Evolutionary conservation across 2,888 invertebrate genomes (phyloP).

Genomic region (Melipona bicolor): DNA sequence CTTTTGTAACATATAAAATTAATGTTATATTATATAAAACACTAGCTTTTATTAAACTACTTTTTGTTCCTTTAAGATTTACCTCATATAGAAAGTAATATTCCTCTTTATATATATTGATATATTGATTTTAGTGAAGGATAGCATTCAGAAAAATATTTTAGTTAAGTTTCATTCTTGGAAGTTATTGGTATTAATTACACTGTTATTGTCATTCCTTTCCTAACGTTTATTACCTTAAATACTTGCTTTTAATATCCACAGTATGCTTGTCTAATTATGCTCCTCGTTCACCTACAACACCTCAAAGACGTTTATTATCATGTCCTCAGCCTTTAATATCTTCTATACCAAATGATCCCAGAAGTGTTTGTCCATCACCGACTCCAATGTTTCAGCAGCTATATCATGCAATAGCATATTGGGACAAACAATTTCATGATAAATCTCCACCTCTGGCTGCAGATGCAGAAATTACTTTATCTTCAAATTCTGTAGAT

Average conservation of each 20-base stretch:
- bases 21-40: conserved; percentile 6
- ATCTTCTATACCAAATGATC: conserved; percentile 59
- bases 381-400: conserved; percentile 86
- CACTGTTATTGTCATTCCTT: conserved; percentile 40
- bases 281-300: conserved; percentile 74
- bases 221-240: conserved; percentile 48
- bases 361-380: conserved; percentile 81
- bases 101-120: not conserved
- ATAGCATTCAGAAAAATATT: conserved; percentile 12
- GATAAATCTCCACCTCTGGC: conserved; percentile 71
- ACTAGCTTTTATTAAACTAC: not conserved
- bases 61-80: not conserved
- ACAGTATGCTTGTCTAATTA: conserved; percentile 72
- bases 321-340: conserved; percentile 76
- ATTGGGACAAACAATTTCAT: conserved; percentile 80
- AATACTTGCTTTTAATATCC: conserved; percentile 49
- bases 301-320: conserved; percentile 77
- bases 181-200: conserved; percentile 40
- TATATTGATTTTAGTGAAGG: conserved; percentile 8
- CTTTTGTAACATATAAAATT: conserved; percentile 2
- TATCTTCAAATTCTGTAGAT: conserved; percentile 47
- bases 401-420: conserved; percentile 83
- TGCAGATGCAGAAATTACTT: conserved; percentile 55
- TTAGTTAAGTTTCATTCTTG: conserved; percentile 40
- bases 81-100: not conserved